These are phyloP conservation scores for Erythrocercus mccallii DNA, from an alignment of 2,113 vertebrate species.

Conservation along the genomic window DNA sequence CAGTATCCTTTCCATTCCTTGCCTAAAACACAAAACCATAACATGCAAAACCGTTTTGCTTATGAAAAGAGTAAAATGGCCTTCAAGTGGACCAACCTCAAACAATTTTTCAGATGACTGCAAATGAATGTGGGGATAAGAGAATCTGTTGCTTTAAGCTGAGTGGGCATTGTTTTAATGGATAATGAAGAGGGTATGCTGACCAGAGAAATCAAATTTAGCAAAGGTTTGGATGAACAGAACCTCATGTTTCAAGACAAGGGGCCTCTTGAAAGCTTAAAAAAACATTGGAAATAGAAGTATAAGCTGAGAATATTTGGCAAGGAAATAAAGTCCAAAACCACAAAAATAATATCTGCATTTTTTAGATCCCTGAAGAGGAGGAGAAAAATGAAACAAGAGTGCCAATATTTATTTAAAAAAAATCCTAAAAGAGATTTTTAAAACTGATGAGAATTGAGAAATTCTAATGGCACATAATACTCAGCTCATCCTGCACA, in stretches of 20 bases:
- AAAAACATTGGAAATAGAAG: slow-evolving; percentile 40
- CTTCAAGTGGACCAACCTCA: slow-evolving; percentile 11
- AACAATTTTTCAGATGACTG: slow-evolving; percentile 5
- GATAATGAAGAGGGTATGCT: background rate
- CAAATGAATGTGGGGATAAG: slow-evolving; percentile 13
- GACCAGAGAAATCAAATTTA: slow-evolving; percentile 30
- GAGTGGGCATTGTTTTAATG: slow-evolving; percentile 17
- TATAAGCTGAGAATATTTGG: slow-evolving; percentile 45
- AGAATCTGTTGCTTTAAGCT: background rate
- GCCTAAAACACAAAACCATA: background rate
- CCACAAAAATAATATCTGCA: slow-evolving; percentile 68
- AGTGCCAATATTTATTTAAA: slow-evolving; percentile 23
- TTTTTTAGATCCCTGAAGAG: slow-evolving; percentile 56
- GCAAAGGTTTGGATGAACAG: slow-evolving; percentile 7
- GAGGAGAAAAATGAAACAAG: slow-evolving; percentile 34
- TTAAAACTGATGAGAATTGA: background rate
- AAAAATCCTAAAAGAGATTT: background rate
- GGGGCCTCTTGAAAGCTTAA: slow-evolving; percentile 53
- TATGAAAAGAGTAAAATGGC: background rate
- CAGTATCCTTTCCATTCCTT: background rate
- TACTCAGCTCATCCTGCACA: background rate
- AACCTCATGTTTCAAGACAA: slow-evolving; percentile 46
- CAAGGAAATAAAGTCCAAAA: slow-evolving; percentile 35
- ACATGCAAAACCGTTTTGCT: background rate
- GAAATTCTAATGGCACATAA: background rate